Base-by-base conservation (phyloP, 2,888 invertebrate genomes). In the Ichneumoninae sp. region DNA sequence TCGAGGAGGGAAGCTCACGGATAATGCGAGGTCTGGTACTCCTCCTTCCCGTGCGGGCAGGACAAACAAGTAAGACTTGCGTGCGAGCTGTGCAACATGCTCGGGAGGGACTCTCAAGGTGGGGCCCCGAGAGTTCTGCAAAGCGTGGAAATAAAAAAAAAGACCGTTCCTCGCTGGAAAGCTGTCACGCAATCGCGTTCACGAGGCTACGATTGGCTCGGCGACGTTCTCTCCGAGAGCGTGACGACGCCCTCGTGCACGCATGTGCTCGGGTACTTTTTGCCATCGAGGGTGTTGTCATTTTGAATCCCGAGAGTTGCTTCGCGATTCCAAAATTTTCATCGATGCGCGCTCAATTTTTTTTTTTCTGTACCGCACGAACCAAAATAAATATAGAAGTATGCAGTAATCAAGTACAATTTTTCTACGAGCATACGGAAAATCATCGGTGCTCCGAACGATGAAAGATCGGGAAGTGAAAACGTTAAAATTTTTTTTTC, bases 101-200 rank as follows among this genome's bases (percentile, higher is more conserved):
- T 16, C 63, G 44, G 77, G 65, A 22, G 73, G 71, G 74, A 81
- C 50, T 65, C 74, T 71, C 73, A 63, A 73, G 81, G 83, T 83
- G 83, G 87, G 88, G 88, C 87, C 88, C 52, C 52, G 89, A 88
- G 89, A 89, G 88, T 90, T 89, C 88, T 87, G 85, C 87, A 89
- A 88, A 91, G 91, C 91, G 90, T 90, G 92, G 91, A 92, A 44
- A 44, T 44, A 44, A 44, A 93, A 44, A 44, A 93, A 92, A 92
- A 89, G 91, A 89, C 89, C 82, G 90, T 89, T 89, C 78, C 77
- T 83, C 66, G 80, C 88, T 89, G 89, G 89, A 88, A 83, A 76
- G 71, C 73, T 66, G 83, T 83, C 86, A 87, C 85, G 85, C 86
- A 87, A 85, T 73, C 85, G 68, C 73, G 74, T 47, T 71, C 69